Evolutionary conservation across 2,797 vertebrate species (phyloP).

Genomic region (Sebastes diploproa): DNA sequence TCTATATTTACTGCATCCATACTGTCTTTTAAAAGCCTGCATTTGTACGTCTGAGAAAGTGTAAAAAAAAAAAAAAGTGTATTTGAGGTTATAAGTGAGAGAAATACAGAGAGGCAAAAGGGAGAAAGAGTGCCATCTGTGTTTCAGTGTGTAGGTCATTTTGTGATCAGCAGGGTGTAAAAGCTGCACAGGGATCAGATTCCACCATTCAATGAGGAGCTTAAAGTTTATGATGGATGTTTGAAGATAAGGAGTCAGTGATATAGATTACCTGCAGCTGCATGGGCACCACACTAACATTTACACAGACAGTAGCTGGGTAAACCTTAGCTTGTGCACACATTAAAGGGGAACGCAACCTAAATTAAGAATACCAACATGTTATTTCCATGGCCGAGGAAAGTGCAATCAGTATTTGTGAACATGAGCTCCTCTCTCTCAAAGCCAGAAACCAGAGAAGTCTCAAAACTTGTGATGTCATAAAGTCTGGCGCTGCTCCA

Average conservation of each 20-base stretch:
- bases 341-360: neutral
- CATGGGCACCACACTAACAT: no score
- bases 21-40: neutral
- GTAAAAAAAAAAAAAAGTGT: neutral
- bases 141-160: neutral
- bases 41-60: neutral
- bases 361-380: no score
- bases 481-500: no score
- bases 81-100: neutral
- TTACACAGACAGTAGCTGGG: neutral
- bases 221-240: neutral
- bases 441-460: no score
- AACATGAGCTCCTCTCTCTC: no score
- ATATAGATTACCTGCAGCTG: neutral
- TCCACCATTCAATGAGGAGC: neutral
- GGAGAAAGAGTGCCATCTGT: neutral
- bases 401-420: no score
- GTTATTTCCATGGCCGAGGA: no score
- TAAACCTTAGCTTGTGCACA: neutral
- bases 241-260: neutral
- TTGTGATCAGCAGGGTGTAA: neutral
- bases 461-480: no score
- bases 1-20: neutral
- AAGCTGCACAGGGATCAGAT: constrained; percentile 5
- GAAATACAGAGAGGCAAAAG: neutral